Percentiles rank a stretch among this genome's conserved stretches.
These are phyloP conservation scores for Agonum fuliginosum DNA, from an alignment of 2,888 invertebrate genomes.

Conservation along the genomic window DNA sequence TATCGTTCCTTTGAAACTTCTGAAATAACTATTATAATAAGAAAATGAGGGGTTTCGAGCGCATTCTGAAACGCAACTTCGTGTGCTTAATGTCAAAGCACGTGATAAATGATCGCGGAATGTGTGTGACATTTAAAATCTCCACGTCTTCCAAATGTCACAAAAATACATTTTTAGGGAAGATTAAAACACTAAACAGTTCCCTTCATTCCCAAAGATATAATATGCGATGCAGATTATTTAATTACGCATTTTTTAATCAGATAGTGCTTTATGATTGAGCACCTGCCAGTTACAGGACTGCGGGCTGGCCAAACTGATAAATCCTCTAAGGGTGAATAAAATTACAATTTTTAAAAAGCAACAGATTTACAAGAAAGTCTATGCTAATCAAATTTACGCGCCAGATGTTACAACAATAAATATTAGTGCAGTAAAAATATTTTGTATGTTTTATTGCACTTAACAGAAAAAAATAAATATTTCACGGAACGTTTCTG, in stretches of 20 bases:
- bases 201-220: not conserved
- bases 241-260: conserved; percentile 23
- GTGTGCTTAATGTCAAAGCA: conserved; percentile 56
- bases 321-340: conserved; percentile 43
- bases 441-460: conserved; percentile 15
- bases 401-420: not conserved
- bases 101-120: conserved; percentile 52
- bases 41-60: conserved; percentile 40
- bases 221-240: conserved; percentile 20
- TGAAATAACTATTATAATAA: conserved; percentile 48
- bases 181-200: conserved; percentile 31
- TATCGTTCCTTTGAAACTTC: conserved; percentile 43
- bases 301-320: conserved; percentile 38
- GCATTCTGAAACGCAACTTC: conserved; percentile 34
- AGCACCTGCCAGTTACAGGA: conserved; percentile 24
- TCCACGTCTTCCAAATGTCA: conserved; percentile 28
- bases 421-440: conserved; percentile 27
- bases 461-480: conserved; percentile 47
- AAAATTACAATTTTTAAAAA: conserved; percentile 46
- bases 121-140: conserved; percentile 57
- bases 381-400: conserved; percentile 16
- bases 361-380: conserved; percentile 1
- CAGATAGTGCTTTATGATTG: conserved; percentile 36
- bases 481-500: conserved; percentile 54
- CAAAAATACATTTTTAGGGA: conserved; percentile 30